These are phyloP conservation scores for Oreochromis tanganicae DNA, from an alignment of 2,113 vertebrate species.

Conservation along the genomic window DNA sequence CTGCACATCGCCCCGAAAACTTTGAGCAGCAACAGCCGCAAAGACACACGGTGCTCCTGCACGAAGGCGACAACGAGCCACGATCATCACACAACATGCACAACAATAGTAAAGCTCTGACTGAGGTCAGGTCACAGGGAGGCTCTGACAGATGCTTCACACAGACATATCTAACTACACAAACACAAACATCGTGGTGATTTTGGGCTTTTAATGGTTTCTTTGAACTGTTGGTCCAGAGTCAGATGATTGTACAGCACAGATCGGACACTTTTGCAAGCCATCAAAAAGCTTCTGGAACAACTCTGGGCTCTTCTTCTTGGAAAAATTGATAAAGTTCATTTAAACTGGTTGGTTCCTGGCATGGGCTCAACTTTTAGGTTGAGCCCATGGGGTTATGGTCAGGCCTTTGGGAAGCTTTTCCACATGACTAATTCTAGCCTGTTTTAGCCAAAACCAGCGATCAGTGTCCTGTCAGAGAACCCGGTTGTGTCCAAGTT, in stretches of 20 bases:
- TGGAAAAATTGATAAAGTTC: background rate
- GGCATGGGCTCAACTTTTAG: background rate
- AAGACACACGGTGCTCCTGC: slow-evolving; percentile 86
- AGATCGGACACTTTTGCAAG: background rate
- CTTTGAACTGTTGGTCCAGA: background rate
- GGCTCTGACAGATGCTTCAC: background rate
- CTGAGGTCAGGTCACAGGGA: background rate
- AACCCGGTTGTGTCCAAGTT: background rate
- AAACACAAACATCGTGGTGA: background rate
- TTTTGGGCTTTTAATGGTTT: background rate
- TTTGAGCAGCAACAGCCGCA: slow-evolving; percentile 90
- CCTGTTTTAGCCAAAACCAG: background rate
- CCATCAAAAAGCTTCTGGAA: background rate
- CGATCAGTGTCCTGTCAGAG: background rate
- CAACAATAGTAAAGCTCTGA: background rate
- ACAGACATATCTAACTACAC: background rate
- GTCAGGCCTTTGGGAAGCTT: background rate
- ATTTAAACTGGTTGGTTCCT: background rate
- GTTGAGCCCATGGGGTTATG: background rate
- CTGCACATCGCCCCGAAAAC: slow-evolving; percentile 98
- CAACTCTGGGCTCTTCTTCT: background rate
- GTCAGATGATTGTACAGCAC: background rate
- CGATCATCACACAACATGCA: background rate
- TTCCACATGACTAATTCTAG: background rate
- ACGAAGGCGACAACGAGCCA: background rate